These are phyloP conservation scores for Mongoloraphidia duomilia DNA, from an alignment of 2,888 invertebrate genomes.

Conservation along the genomic window DNA sequence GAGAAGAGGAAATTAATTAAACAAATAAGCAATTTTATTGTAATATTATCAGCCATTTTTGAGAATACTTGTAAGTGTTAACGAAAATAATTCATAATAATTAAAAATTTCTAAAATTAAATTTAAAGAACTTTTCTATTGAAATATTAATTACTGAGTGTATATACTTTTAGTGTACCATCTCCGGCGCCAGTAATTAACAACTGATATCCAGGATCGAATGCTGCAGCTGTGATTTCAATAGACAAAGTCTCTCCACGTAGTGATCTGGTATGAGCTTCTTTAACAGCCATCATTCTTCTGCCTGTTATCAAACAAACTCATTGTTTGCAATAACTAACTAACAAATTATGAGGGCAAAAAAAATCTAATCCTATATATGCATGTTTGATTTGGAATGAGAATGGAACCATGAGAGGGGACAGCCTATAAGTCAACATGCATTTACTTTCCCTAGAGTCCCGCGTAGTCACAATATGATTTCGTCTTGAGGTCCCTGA, in stretches of 20 bases:
- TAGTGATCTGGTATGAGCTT: slow-evolving; percentile 51
- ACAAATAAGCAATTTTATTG: too few relatives aligned
- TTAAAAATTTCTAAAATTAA: neutral
- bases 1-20: too few relatives aligned
- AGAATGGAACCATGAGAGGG: neutral
- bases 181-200: slow-evolving; percentile 65
- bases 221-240: slow-evolving; percentile 63
- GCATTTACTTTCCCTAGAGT: too few relatives aligned
- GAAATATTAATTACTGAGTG: neutral
- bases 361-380: neutral
- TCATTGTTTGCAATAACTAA: neutral
- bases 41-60: neutral
- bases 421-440: too few relatives aligned
- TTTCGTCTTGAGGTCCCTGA: too few relatives aligned
- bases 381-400: neutral
- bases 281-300: slow-evolving; percentile 49
- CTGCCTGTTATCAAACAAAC: slow-evolving; percentile 33
- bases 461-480: too few relatives aligned
- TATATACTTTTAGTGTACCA: slow-evolving; percentile 49
- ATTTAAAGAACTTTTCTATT: neutral
- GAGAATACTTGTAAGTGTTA: neutral
- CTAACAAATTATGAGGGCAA: neutral
- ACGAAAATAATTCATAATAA: neutral
- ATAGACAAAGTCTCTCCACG: slow-evolving; percentile 51
- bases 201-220: slow-evolving; percentile 58